Evolutionary conservation across 2,888 invertebrate genomes (phyloP).

Genomic region (Megalurothrips usitatus): DNA sequence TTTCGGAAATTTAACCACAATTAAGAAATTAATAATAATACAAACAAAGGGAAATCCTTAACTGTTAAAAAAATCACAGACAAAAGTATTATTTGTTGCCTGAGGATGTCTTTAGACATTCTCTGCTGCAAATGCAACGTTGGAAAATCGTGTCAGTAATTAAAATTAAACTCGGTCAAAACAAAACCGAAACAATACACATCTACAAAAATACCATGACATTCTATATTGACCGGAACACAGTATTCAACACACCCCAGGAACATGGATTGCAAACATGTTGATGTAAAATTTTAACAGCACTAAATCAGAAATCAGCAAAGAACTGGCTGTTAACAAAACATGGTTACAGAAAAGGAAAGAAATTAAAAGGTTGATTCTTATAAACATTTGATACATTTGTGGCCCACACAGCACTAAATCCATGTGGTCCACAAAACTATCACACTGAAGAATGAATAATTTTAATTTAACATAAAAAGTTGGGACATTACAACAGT

Average conservation of each 20-base stretch:
- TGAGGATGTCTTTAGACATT: background rate
- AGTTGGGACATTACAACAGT: background rate
- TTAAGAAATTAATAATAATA: background rate
- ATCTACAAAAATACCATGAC: background rate
- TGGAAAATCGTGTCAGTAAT: background rate
- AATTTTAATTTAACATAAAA: background rate
- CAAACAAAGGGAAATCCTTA: background rate
- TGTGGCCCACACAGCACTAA: background rate
- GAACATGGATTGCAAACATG: background rate
- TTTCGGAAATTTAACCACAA: background rate
- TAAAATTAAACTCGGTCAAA: background rate
- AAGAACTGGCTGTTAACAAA: no score
- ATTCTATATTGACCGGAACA: background rate
- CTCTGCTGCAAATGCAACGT: background rate
- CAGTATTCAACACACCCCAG: background rate
- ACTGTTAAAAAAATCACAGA: constrained; percentile 9
- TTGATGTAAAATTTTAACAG: background rate
- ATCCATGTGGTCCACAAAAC: background rate
- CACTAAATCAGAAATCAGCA: no score
- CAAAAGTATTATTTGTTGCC: constrained; percentile 13
- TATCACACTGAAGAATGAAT: background rate
- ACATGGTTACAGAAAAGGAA: background rate
- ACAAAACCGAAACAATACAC: background rate
- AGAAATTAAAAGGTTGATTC: background rate
- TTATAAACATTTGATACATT: background rate